Percentiles rank a stretch among this genome's conserved stretches.
phyloP scores from a whole-genome alignment of 2,113 vertebrate species.

The Uria lomvia region DNA sequence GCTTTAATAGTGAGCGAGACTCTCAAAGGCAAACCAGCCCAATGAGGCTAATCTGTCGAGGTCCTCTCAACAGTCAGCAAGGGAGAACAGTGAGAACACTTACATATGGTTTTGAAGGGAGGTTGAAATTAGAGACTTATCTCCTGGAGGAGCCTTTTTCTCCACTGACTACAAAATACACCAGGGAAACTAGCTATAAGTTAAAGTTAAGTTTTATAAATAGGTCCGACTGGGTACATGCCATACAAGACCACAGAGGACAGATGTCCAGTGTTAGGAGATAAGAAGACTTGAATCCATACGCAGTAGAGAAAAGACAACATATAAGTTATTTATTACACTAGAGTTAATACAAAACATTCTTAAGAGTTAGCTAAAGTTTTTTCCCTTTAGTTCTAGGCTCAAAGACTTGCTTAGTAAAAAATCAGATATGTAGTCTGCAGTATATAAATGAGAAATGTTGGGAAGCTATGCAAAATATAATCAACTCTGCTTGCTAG shows the following conservation, averaged over 20 bases:
- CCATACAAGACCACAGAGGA: background rate
- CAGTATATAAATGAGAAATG: background rate
- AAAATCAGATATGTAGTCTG: background rate
- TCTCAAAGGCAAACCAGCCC: background rate
- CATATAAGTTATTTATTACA: background rate
- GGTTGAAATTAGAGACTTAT: background rate
- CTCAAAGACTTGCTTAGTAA: background rate
- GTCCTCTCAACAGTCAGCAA: background rate
- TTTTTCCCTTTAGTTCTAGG: background rate
- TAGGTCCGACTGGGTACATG: fast-evolving
- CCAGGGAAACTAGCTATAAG: fast-evolving
- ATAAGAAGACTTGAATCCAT: background rate
- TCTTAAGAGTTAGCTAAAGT: background rate
- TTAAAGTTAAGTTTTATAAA: background rate
- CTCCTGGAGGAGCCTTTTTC: background rate
- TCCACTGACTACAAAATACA: background rate
- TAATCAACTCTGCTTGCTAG: background rate
- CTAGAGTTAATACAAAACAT: background rate
- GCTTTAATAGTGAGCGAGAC: background rate
- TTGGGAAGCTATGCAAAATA: background rate
- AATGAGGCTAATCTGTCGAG: background rate
- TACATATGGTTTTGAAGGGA: background rate
- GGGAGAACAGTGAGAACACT: background rate
- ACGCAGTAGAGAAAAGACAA: background rate
- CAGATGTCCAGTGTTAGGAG: background rate